Evolutionary conservation across 2,113 vertebrate species (phyloP), one percentile per base, ranked within the genome.

Genomic region (Varanus salvator): DNA sequence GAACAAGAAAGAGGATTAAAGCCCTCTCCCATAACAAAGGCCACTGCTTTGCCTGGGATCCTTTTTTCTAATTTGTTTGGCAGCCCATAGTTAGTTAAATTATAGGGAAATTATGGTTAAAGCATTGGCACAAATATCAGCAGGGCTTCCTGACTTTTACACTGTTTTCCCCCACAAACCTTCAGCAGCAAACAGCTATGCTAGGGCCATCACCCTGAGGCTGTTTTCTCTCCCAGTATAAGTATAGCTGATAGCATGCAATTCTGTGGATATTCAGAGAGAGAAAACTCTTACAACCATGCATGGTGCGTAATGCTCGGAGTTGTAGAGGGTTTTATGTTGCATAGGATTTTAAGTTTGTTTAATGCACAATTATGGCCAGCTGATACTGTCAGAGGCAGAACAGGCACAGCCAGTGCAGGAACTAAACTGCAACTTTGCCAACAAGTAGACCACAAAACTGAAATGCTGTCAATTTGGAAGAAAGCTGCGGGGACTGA

Each of bases 1-100:
- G 12, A 64, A 83, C 25, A 12, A 69, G 93, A 86, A 1, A 52
- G 90, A 93, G 91, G 92, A 95, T 95, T 93, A 91, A 89, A 69
- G 86, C 78, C 90, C 93, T 95, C 93, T 69, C 93, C 95, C 93
- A 87, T 91, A 92, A 84, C 80, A 91, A 94, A 93, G 93, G 87
- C 82, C 93, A 92, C 80, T 78, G 90, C n/a, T 93, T 93, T 81
- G 89, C 48, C 90, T 92, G 92, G 90, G 93, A 91, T 74, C 84
- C 38, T 91, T 93, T 44, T 95, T 91, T 93, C 95, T 88, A 88
- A 92, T 85, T 77, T 93, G 88, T 95, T 94, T 94, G 88, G 93
- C 88, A 95, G 93, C 94, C 96, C 94, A 27, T 71, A 87, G 38
- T 38, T 74, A 86, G 38, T n/a, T 15, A 85, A 90, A 90, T 83